These are phyloP conservation scores for Drosophila percnosoma DNA, from an alignment of 2,888 invertebrate genomes.

Conservation along the genomic window DNA sequence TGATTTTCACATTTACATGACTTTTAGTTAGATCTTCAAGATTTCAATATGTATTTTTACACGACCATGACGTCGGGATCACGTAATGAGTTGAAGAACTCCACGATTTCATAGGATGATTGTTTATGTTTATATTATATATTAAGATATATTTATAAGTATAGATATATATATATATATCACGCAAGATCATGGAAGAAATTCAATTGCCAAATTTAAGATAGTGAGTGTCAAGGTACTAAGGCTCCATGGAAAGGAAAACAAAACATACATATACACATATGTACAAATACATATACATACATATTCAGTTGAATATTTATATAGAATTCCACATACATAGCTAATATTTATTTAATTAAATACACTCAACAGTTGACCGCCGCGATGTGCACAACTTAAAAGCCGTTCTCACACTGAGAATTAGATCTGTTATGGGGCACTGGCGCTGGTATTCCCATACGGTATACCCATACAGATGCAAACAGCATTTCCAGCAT, in stretches of 20 bases:
- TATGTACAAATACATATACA: neutral
- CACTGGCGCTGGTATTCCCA: conserved; percentile 23
- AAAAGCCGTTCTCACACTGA: conserved; percentile 69
- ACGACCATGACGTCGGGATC: conserved; percentile 18
- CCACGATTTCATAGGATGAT: neutral
- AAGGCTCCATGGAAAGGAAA: neutral
- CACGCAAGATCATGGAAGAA: conserved; percentile 12
- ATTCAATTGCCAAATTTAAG: neutral
- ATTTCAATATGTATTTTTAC: conserved; percentile 27
- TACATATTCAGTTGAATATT: neutral
- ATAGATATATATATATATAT: neutral
- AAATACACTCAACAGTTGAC: conserved; percentile 13
- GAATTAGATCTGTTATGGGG: conserved; percentile 57
- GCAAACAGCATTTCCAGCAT: conserved; percentile 6
- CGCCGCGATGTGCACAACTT: conserved; percentile 62
- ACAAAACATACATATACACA: neutral
- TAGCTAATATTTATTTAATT: neutral
- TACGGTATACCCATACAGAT: conserved; percentile 8
- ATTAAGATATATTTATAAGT: neutral
- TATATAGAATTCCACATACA: conserved; percentile 1
- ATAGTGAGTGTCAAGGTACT: too few species aligned
- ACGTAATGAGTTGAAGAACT: conserved; percentile 32
- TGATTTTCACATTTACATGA: conserved; percentile 67
- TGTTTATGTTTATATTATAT: neutral
- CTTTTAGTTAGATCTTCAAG: conserved; percentile 24